Percentiles rank a stretch among this genome's conserved stretches.
Conservation (phyloP, 2,888 invertebrate species). For the Eudasyphora cyanicolor region DNA sequence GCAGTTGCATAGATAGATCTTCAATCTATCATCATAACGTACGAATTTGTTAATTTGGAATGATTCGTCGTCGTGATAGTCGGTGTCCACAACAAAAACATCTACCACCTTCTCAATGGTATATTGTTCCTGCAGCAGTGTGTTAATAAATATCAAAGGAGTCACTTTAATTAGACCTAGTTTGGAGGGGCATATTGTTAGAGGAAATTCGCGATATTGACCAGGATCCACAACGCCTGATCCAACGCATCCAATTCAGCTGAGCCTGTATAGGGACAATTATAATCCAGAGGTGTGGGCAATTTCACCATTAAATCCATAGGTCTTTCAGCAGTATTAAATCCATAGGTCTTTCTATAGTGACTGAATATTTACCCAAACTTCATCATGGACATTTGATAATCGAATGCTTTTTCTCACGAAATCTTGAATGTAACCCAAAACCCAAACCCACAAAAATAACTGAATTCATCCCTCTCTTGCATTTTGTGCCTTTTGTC, state of each 20-base stretch:
- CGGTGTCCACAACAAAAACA: conserved; percentile 88
- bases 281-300: conserved; percentile 84
- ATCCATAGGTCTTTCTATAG: neutral
- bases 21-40: conserved; percentile 75
- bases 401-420: neutral
- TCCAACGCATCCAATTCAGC: conserved; percentile 87
- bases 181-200: conserved; percentile 90
- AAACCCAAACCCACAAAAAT: neutral
- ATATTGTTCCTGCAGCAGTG: conserved; percentile 92
- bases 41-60: conserved; percentile 79
- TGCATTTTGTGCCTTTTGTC: neutral
- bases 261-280: conserved; percentile 86
- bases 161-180: conserved; percentile 92
- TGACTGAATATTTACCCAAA: neutral
- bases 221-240: conserved; percentile 86
- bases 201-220: conserved; percentile 84
- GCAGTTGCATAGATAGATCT: conserved; percentile 71
- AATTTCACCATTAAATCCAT: conserved; percentile 92
- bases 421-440: neutral
- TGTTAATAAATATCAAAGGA: conserved; percentile 92
- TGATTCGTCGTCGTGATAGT: conserved; percentile 77
- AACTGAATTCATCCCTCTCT: neutral
- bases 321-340: conserved; percentile 86
- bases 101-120: conserved; percentile 96
- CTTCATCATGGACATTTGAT: neutral